These are phyloP conservation scores for Brachirus orientalis DNA, from an alignment of 2,113 vertebrate genomes.

Conservation along the genomic window DNA sequence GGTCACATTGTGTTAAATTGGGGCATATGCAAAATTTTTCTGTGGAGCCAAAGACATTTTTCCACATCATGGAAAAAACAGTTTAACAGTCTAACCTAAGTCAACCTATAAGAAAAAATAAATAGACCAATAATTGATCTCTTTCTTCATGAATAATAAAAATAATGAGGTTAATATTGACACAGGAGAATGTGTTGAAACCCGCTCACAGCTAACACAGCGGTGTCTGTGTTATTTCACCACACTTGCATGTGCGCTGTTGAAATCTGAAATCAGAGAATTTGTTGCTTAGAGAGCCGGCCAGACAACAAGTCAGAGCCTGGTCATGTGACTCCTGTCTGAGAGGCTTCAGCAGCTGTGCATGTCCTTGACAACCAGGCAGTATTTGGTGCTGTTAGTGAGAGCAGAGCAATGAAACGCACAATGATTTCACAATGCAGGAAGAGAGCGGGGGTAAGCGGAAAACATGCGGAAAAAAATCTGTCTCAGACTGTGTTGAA, in stretches of 20 bases:
- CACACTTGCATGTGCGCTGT: conserved; percentile 41
- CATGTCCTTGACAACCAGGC: conserved; percentile 70
- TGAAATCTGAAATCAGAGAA: conserved; percentile 72
- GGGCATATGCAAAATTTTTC: too few relatives aligned
- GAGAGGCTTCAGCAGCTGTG: conserved; percentile 72
- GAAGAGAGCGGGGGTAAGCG: conserved; percentile 1
- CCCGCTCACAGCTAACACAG: background rate
- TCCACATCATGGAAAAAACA: too few relatives aligned
- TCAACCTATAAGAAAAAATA: too few relatives aligned
- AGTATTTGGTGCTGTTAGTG: conserved; percentile 64
- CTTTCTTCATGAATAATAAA: background rate
- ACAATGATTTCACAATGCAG: conserved; percentile 40
- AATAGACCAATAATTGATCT: background rate
- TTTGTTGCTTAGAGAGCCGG: conserved; percentile 57
- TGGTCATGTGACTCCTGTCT: conserved; percentile 70
- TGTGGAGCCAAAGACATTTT: too few relatives aligned
- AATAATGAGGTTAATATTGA: background rate
- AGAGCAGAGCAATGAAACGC: conserved; percentile 47
- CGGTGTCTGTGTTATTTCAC: conserved; percentile 26
- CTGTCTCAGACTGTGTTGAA: conserved; percentile 2
- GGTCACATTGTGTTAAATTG: too few relatives aligned
- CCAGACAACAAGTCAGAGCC: conserved; percentile 59
- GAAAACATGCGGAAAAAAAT: conserved; percentile 12
- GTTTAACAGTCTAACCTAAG: too few relatives aligned
- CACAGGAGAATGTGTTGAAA: conserved; percentile 8